A percentile compares a stretch with the other conserved stretches of the same genome.
phyloP scores from a whole-genome alignment of 2,888 invertebrate genomes.

The Brenthis hecate region DNA sequence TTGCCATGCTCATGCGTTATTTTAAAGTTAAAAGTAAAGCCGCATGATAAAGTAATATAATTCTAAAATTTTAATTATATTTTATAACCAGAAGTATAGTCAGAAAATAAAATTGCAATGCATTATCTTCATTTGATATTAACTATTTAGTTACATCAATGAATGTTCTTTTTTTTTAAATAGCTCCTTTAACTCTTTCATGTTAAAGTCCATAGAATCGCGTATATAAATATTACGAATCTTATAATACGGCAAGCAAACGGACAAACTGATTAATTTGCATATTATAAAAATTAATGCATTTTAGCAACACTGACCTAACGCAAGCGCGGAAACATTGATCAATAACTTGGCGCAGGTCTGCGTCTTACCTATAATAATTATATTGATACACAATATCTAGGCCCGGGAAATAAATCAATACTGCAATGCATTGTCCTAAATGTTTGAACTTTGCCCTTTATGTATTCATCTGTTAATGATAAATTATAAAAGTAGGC shows the following conservation, averaged over 20 bases:
- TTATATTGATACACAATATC: slow-evolving; percentile 7
- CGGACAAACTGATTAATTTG: slow-evolving; percentile 15
- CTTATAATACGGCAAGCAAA: background rate
- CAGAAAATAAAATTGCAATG: background rate
- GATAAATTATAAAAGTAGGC: too few relatives aligned
- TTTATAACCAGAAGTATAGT: background rate
- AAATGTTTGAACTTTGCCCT: slow-evolving; percentile 10
- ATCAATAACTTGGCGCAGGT: slow-evolving; percentile 18
- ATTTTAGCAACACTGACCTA: slow-evolving; percentile 31
- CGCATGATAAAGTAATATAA: slow-evolving; percentile 21
- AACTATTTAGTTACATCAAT: background rate
- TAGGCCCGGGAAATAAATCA: slow-evolving; percentile 16
- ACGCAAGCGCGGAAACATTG: slow-evolving; percentile 35
- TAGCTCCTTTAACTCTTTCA: too few relatives aligned
- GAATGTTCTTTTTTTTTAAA: too few relatives aligned
- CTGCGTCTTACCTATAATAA: slow-evolving; percentile 4
- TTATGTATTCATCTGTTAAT: background rate
- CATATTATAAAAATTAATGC: background rate
- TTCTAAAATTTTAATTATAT: background rate
- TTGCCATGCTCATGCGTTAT: slow-evolving; percentile 23
- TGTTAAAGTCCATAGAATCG: too few relatives aligned
- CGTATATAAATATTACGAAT: background rate
- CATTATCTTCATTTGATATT: background rate
- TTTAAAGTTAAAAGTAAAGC: slow-evolving; percentile 17
- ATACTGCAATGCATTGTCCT: slow-evolving; percentile 11